Conservation (phyloP, 2,113 vertebrate species). For the Ammodramus savannarum region DNA sequence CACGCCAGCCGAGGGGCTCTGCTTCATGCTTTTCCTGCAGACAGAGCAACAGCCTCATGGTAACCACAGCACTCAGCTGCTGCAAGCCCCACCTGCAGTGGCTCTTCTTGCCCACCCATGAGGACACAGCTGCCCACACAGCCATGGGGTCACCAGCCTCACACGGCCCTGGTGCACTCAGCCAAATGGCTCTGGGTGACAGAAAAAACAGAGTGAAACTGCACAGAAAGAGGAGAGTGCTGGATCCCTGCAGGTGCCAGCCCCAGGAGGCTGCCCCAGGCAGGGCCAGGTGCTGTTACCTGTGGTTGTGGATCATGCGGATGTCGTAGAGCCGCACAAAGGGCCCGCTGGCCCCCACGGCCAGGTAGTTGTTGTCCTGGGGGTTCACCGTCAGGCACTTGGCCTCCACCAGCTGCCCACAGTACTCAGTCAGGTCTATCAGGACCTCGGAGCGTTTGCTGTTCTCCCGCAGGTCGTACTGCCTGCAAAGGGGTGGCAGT, state of each 20-base stretch:
- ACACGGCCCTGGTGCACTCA: rapidly evolving
- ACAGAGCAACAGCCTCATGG: not conserved
- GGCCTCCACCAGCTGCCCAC: slow-evolving; percentile 95
- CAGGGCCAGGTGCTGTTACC: slow-evolving; percentile 54
- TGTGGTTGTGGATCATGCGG: slow-evolving; percentile 98
- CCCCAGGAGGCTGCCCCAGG: rapidly evolving
- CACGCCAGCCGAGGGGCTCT: slow-evolving; percentile 85
- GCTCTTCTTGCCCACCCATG: not conserved
- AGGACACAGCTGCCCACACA: not conserved
- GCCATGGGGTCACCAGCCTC: not conserved
- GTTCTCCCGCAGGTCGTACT: slow-evolving; percentile 95
- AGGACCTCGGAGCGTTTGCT: slow-evolving; percentile 94
- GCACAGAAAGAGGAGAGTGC: rapidly evolving
- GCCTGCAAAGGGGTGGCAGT: slow-evolving; percentile 68
- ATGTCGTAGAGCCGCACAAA: slow-evolving; percentile 98
- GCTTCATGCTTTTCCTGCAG: slow-evolving; percentile 87
- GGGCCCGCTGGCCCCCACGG: slow-evolving; percentile 93
- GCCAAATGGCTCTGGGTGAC: not conserved
- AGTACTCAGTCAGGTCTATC: slow-evolving; percentile 95
- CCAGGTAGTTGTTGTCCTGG: slow-evolving; percentile 95
- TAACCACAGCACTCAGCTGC: not conserved
- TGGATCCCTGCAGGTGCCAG: not conserved
- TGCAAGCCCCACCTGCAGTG: not conserved
- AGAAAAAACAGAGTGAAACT: not conserved
- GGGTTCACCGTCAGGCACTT: slow-evolving; percentile 97